phyloP scores from a whole-genome alignment of 2,888 invertebrate species.

The Epistrophella euchroma region DNA sequence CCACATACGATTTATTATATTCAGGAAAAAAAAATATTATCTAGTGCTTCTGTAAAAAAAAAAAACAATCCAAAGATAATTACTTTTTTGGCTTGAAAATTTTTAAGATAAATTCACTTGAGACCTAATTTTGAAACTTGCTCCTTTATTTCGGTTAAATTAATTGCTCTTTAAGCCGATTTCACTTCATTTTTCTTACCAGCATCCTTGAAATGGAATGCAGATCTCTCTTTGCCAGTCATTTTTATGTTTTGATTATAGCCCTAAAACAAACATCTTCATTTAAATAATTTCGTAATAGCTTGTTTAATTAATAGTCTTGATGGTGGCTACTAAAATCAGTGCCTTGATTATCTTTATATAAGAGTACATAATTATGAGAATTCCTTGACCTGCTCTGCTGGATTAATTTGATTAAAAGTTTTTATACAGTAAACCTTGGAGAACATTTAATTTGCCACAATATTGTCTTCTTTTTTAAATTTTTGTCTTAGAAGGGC shows the following conservation, averaged over 20 bases:
- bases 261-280: constrained; percentile 28
- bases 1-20: neutral
- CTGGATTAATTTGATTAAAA: too few relatives aligned
- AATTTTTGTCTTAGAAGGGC: too few relatives aligned
- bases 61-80: constrained; percentile 1
- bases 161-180: neutral
- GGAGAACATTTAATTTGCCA: too few relatives aligned
- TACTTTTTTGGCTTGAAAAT: neutral
- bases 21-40: neutral
- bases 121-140: constrained; percentile 6
- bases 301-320: constrained; percentile 16
- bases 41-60: constrained; percentile 5
- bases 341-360: neutral
- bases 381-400: too few relatives aligned
- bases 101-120: constrained; percentile 4
- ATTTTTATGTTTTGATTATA: constrained; percentile 20
- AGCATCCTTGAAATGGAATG: neutral
- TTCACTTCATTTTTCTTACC: constrained; percentile 22
- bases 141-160: constrained; percentile 4
- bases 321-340: neutral
- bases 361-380: too few relatives aligned
- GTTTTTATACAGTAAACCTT: too few relatives aligned
- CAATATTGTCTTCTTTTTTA: too few relatives aligned
- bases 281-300: constrained; percentile 10
- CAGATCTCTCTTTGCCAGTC: constrained; percentile 6